These are phyloP conservation scores for Carcina quercana DNA, from an alignment of 2,888 invertebrate genomes.

Conservation along the genomic window DNA sequence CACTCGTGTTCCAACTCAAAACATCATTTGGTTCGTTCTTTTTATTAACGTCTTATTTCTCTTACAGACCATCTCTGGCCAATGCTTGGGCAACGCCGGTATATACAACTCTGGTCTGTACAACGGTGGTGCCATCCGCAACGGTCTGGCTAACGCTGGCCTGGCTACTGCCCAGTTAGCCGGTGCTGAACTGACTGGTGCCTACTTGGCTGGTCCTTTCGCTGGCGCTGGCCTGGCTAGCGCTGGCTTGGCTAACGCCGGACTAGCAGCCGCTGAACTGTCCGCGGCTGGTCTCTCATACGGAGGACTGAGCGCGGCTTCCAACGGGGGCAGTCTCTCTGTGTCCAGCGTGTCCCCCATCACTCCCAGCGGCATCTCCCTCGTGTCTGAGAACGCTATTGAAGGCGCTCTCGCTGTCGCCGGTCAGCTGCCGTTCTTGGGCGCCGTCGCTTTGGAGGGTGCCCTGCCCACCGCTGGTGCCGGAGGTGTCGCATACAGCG, in stretches of 20 bases:
- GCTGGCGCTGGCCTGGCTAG: neutral
- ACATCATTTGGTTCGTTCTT: slow-evolving; percentile 5
- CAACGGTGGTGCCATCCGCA: slow-evolving; percentile 2
- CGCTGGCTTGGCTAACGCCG: neutral
- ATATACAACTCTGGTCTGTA: slow-evolving; percentile 9
- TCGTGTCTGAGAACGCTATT: slow-evolving; percentile 26
- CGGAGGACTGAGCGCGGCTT: neutral
- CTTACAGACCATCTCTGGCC: slow-evolving; percentile 21
- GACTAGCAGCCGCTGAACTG: too few species aligned
- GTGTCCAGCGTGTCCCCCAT: slow-evolving; percentile 23
- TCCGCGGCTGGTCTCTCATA: slow-evolving; percentile 9
- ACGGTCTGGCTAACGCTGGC: slow-evolving; percentile 7
- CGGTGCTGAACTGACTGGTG: too few species aligned
- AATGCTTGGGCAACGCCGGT: slow-evolving; percentile 15
- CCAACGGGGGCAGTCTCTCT: slow-evolving; percentile 13
- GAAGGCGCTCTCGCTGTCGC: slow-evolving; percentile 21
- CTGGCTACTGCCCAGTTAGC: slow-evolving; percentile 4
- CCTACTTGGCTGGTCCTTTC: neutral
- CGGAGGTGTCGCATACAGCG: neutral
- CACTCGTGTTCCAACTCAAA: slow-evolving; percentile 7
- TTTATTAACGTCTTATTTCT: slow-evolving; percentile 3
- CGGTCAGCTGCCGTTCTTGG: slow-evolving; percentile 25
- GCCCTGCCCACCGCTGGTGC: slow-evolving; percentile 16
- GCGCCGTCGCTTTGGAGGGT: slow-evolving; percentile 25
- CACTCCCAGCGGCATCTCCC: slow-evolving; percentile 24